Conservation (phyloP, 2,888 invertebrate species). For the Drosophila subquinaria region DNA sequence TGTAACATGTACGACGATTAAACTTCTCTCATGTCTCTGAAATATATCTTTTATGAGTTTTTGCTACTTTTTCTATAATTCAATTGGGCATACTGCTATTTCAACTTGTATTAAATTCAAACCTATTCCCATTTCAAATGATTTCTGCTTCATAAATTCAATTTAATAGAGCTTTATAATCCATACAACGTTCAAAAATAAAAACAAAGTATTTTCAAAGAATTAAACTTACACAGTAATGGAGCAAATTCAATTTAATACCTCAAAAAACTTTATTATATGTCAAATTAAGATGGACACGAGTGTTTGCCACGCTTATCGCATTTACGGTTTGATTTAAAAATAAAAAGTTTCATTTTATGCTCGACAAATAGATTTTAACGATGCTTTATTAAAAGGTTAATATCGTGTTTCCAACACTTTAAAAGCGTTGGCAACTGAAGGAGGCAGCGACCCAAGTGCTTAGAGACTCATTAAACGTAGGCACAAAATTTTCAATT, state of each 20-base stretch:
- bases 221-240: not conserved
- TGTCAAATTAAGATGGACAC: not conserved
- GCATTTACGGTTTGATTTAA: constrained; percentile 26
- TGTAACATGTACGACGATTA: not conserved
- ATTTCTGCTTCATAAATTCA: not conserved
- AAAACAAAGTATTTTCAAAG: not conserved
- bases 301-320: not conserved
- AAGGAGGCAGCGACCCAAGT: constrained; percentile 26
- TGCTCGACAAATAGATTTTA: constrained; percentile 53
- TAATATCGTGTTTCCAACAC: constrained; percentile 40
- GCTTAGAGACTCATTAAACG: constrained; percentile 66
- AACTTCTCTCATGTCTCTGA: not conserved
- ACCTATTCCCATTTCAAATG: not conserved
- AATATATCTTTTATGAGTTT: not conserved
- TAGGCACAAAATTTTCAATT: constrained; percentile 67
- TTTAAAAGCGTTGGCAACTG: constrained; percentile 28
- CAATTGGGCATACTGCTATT: not conserved
- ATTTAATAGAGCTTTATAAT: not conserved
- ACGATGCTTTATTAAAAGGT: constrained; percentile 54
- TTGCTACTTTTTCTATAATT: not conserved
- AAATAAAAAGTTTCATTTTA: constrained; percentile 32
- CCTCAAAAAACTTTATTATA: not conserved
- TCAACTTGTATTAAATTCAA: not conserved
- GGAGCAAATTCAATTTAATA: not conserved
- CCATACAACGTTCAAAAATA: not conserved